phyloP scores from a whole-genome alignment of 2,113 vertebrate species.

The Myodes glareolus region DNA sequence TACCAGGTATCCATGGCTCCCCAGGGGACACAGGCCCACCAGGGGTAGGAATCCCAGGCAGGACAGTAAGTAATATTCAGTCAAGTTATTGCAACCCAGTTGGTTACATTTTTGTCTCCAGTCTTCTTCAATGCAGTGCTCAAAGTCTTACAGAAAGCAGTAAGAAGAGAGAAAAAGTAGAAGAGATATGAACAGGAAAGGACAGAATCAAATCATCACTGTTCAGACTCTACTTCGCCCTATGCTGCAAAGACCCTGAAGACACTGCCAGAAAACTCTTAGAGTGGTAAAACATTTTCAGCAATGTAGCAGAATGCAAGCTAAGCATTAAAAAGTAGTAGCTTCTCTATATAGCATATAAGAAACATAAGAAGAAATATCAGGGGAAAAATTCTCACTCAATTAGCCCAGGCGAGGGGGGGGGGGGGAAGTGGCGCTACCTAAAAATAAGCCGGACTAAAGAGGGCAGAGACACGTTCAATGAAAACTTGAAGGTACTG shows the following conservation, averaged over 20 bases:
- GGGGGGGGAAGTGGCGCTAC: no score
- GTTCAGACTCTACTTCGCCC: background rate
- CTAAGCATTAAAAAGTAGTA: background rate
- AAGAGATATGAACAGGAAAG: no score
- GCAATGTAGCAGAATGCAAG: background rate
- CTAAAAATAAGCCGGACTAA: background rate
- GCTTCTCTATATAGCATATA: background rate
- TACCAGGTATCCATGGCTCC: conserved; percentile 94
- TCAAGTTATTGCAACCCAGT: background rate
- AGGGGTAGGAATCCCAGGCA: conserved; percentile 89
- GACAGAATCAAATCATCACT: background rate
- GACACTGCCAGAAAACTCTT: background rate
- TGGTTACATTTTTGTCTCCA: background rate
- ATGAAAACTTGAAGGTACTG: background rate
- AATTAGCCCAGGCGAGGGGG: no score
- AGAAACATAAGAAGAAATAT: background rate
- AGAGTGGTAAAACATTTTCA: background rate
- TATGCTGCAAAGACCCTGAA: background rate
- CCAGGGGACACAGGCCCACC: conserved; percentile 93
- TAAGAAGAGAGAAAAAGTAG: background rate
- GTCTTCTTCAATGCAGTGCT: background rate
- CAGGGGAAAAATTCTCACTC: background rate
- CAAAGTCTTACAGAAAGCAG: background rate
- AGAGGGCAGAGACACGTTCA: background rate
- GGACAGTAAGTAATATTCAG: conserved; percentile 88